Base-by-base conservation (phyloP, 2,888 invertebrate species). In the Platycheirus rosarum region DNA sequence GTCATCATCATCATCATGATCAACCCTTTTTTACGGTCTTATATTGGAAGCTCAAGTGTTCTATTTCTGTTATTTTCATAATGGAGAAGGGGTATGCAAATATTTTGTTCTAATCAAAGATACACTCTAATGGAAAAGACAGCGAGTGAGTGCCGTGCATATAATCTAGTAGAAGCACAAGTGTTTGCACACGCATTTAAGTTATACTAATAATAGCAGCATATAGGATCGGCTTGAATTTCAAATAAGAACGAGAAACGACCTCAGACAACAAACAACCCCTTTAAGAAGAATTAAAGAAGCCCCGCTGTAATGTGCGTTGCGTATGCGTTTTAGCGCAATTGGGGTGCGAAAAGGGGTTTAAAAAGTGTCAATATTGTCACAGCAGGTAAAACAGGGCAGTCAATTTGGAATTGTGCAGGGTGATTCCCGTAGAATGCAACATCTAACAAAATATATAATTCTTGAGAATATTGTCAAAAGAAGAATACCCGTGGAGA, bases 311-410 rank as follows among this genome's bases (percentile, higher is more conserved):
- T 71, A 35, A 69, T 42, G 23, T 37, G 23, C 44, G 32, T 35
- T 18, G 74, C n/a, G 68, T 70, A 63, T 53, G 48, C 35, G 49
- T 63, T 35, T 9, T 53, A 68, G 23, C 18, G 1, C 29, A 23
- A 37, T n/a, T 40, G 60, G 79, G 63, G 79, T 65, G 75, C 75
- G 51, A 75, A 65, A 69, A 66, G 42, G 69, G 79, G 79, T 63
- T 75, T 48, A 16, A 74, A 77, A 74, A 74, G 74, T 79, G 79
- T 74, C 68, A 79, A 69, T 35, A 80, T 35, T 20, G 9, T 63
- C 48, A 11, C 51, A 75, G 65, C 69, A 80, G 79, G 75, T 80
- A 70, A 65, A 29, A 73, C 29, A 32, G 16, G 20, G 8, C 46
- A 65, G 53, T n/a, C 8, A n/a, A 53, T 13, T 4, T 53, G 35